Conservation (phyloP, 2,888 invertebrate genomes). For the Sesia bembeciformis region DNA sequence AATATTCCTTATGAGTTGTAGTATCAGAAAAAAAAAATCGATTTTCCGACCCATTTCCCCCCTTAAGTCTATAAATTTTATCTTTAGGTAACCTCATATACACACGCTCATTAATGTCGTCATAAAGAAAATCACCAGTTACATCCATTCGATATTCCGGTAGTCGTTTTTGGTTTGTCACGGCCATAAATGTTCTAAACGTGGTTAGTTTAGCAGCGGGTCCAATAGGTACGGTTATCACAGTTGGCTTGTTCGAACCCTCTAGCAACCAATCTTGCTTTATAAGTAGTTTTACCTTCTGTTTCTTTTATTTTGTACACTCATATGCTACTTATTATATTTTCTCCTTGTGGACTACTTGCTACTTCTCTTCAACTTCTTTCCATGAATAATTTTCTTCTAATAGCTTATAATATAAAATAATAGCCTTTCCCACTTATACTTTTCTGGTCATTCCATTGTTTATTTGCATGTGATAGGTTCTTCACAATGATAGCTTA, state of each 20-base stretch:
- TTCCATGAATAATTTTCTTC: not conserved
- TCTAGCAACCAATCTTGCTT: conserved; percentile 9
- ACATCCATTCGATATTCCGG: conserved; percentile 10
- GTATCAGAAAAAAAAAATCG: no score
- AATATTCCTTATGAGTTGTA: no score
- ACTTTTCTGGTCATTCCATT: not conserved
- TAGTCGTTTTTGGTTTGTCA: conserved; percentile 7
- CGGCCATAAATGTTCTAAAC: conserved; percentile 13
- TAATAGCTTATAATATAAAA: not conserved
- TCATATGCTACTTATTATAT: not conserved
- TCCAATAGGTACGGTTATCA: conserved; percentile 7
- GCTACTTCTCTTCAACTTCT: not conserved
- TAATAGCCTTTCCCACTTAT: not conserved
- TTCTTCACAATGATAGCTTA: not conserved
- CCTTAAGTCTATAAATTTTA: not conserved
- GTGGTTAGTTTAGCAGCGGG: conserved; percentile 16
- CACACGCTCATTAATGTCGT: conserved; percentile 8
- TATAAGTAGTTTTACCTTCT: not conserved
- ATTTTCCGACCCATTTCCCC: no score
- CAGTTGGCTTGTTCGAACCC: conserved; percentile 12
- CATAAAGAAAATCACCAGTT: conserved; percentile 11
- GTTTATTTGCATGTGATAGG: not conserved
- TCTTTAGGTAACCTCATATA: conserved; percentile 6
- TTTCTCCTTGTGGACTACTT: not conserved
- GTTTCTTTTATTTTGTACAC: conserved; percentile 1